These are phyloP conservation scores for Heliocidaris erythrogramma DNA, from an alignment of 35 echinoderm and acorn worm genomes.

Conservation along the genomic window DNA sequence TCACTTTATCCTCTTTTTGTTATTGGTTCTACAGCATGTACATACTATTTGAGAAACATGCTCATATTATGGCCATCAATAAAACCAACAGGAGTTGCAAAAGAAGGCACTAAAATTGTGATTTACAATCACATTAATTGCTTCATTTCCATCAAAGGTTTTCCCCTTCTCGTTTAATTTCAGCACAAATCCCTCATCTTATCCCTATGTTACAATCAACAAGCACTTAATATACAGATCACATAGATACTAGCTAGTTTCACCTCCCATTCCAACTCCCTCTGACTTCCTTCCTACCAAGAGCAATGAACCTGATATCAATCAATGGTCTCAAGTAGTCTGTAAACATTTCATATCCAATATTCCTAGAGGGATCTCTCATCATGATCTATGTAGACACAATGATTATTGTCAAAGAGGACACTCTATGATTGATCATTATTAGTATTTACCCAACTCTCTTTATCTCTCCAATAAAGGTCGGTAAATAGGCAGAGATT, in stretches of 20 bases:
- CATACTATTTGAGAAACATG: neutral
- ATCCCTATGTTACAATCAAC: too few relatives aligned
- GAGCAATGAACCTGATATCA: neutral
- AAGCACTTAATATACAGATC: neutral
- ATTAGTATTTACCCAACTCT: neutral
- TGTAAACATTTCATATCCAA: constrained; percentile 12
- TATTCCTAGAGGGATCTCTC: neutral
- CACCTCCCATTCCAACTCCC: neutral
- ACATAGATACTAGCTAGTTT: neutral
- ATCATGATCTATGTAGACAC: neutral
- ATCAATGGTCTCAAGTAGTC: neutral
- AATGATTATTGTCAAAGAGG: constrained; percentile 4
- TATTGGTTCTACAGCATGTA: neutral
- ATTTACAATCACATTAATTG: neutral
- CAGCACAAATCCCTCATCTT: neutral
- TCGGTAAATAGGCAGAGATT: neutral
- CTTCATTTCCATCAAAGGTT: neutral
- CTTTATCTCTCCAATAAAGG: neutral
- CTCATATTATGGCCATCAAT: neutral
- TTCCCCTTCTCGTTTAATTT: neutral
- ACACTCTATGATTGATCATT: neutral
- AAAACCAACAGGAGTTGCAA: neutral
- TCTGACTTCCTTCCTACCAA: neutral
- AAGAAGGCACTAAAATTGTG: neutral
- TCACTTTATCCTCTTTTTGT: neutral